A percentile compares a stretch with the other conserved stretches of the same genome.
phyloP scores from a whole-genome alignment of 2,113 vertebrate species.

The Triplophysa siluroides region DNA sequence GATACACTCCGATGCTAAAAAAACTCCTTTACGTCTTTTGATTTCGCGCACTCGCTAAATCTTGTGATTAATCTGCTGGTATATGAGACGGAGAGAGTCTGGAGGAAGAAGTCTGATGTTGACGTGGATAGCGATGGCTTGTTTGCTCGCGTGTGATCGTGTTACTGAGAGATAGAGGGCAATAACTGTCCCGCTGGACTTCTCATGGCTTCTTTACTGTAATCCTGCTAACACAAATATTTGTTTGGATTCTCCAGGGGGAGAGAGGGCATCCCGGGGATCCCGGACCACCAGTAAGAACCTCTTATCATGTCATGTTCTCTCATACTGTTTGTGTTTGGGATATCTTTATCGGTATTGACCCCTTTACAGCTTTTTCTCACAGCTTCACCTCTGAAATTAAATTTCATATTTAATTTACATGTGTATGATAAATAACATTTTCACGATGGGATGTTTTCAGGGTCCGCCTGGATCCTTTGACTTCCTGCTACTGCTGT shows the following conservation, averaged over 20 bases:
- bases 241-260: slow-evolving; percentile 82
- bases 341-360: slow-evolving; percentile 14
- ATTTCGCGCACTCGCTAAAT: neutral
- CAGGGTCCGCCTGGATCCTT: slow-evolving; percentile 96
- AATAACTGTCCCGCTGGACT: slow-evolving; percentile 50
- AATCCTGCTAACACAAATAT: slow-evolving; percentile 67
- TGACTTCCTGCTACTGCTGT: slow-evolving; percentile 91
- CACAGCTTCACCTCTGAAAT: too few relatives aligned
- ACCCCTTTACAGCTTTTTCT: neutral
- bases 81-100: neutral
- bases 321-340: slow-evolving; percentile 27
- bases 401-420: neutral
- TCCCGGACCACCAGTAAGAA: slow-evolving; percentile 92
- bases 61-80: neutral
- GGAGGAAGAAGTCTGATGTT: slow-evolving; percentile 1
- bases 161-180: slow-evolving; percentile 36
- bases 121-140: slow-evolving; percentile 1
- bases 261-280: slow-evolving; percentile 89
- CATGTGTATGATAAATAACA: neutral
- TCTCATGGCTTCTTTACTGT: slow-evolving; percentile 57
- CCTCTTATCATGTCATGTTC: slow-evolving; percentile 42
- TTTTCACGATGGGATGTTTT: neutral
- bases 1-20: slow-evolving; percentile 7
- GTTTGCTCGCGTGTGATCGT: slow-evolving; percentile 34
- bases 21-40: slow-evolving; percentile 1